These are phyloP conservation scores for Arizona elegans DNA, from an alignment of 2,113 vertebrate species.

Conservation along the genomic window DNA sequence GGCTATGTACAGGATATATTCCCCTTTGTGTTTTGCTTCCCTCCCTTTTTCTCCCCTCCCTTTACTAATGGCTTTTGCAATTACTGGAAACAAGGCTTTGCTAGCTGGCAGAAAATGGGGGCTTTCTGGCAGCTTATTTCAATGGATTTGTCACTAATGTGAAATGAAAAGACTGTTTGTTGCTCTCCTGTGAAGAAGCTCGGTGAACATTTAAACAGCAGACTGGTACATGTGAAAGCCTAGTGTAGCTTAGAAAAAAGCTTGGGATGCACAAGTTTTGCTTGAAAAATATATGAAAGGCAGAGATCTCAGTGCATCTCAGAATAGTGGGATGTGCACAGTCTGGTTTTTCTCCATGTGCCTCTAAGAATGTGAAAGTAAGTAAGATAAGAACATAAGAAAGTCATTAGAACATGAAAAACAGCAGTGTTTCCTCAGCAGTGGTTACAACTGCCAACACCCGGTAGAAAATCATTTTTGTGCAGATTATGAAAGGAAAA, in stretches of 20 bases:
- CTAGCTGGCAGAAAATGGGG: constrained; percentile 63
- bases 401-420: constrained; percentile 19
- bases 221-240: neutral
- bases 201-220: constrained; percentile 15
- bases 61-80: constrained; percentile 78
- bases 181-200: neutral
- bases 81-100: constrained; percentile 68
- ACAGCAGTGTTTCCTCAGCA: neutral
- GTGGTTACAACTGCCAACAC: accelerated
- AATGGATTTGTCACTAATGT: constrained; percentile 20
- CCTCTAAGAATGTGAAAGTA: constrained; percentile 40
- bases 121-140: constrained; percentile 45
- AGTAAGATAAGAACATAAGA: constrained; percentile 16
- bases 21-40: constrained; percentile 67
- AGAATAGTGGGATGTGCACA: neutral
- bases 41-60: constrained; percentile 48
- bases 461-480: neutral
- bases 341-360: constrained; percentile 32
- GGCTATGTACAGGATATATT: constrained; percentile 77
- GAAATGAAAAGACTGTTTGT: neutral
- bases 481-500: neutral
- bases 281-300: constrained; percentile 35
- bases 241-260: neutral
- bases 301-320: constrained; percentile 31
- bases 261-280: constrained; percentile 9